Percentiles rank a stretch among this genome's conserved stretches.
Conservation (phyloP, 2,113 vertebrate species). For the Willisornis vidua region DNA sequence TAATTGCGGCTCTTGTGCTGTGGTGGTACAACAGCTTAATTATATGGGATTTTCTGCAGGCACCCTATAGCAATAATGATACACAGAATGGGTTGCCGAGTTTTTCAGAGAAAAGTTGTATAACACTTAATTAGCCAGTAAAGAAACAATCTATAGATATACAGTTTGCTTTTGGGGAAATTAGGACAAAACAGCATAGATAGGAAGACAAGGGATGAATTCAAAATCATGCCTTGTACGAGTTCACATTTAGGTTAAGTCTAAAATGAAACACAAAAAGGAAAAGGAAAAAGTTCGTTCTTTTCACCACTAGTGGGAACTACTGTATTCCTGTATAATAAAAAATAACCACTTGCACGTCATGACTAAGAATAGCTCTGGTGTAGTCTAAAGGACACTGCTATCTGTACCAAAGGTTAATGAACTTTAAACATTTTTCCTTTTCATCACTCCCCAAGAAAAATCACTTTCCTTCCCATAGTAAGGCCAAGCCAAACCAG, state of each 20-base stretch:
- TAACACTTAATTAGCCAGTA: slow-evolving; percentile 9
- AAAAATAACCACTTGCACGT: slow-evolving; percentile 1
- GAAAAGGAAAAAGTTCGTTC: not conserved
- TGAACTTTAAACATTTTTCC: slow-evolving; percentile 58
- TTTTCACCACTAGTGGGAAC: slow-evolving; percentile 74
- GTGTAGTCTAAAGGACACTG: slow-evolving; percentile 51
- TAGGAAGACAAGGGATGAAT: not conserved
- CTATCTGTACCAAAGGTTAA: slow-evolving; percentile 69
- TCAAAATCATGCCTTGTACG: not conserved
- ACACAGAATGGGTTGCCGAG: not conserved
- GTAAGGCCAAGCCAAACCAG: slow-evolving; percentile 1
- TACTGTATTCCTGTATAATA: slow-evolving; percentile 50
- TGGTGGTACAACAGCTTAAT: not conserved
- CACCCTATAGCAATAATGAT: slow-evolving; percentile 33
- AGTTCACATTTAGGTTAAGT: not conserved
- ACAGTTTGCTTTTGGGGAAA: slow-evolving; percentile 21
- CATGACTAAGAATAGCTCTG: slow-evolving; percentile 62
- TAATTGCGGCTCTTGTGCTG: not conserved
- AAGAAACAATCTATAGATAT: slow-evolving; percentile 32
- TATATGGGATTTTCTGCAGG: slow-evolving; percentile 11
- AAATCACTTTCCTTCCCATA: slow-evolving; percentile 36
- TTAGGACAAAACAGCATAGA: not conserved
- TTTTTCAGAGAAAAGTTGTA: slow-evolving; percentile 20
- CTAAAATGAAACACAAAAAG: not conserved
- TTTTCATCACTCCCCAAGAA: slow-evolving; percentile 52